Evolutionary conservation across 2,888 invertebrate genomes (phyloP).

Genomic region (Meganola albula): DNA sequence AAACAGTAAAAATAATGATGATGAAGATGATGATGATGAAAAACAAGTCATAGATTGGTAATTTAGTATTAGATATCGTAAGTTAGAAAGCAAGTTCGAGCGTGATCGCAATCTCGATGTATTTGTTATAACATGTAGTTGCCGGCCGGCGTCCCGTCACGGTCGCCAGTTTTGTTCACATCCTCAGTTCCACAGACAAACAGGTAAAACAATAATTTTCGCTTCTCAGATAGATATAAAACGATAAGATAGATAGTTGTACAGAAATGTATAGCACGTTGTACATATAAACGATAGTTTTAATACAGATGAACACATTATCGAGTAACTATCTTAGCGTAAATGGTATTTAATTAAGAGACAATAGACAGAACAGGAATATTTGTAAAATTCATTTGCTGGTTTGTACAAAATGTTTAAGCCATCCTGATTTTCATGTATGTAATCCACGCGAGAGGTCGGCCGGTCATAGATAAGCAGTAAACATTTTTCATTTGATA

Average conservation of each 20-base stretch:
- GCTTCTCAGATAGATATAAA: slow-evolving; percentile 65
- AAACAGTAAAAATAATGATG: no score
- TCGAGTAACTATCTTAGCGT: slow-evolving; percentile 70
- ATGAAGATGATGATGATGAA: no score
- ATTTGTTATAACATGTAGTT: slow-evolving; percentile 75
- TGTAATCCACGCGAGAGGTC: slow-evolving; percentile 51
- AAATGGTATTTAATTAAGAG: slow-evolving; percentile 67
- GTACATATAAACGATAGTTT: slow-evolving; percentile 73
- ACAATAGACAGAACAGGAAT: slow-evolving; percentile 62
- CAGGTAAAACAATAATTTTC: slow-evolving; percentile 40
- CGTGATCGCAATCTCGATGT: slow-evolving; percentile 60
- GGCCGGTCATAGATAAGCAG: slow-evolving; percentile 73
- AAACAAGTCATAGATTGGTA: slow-evolving; percentile 5
- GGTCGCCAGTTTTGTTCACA: slow-evolving; percentile 59
- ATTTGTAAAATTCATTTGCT: slow-evolving; percentile 68
- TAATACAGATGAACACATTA: slow-evolving; percentile 65
- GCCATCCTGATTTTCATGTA: slow-evolving; percentile 63
- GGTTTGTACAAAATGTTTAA: slow-evolving; percentile 57
- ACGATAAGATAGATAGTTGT: slow-evolving; percentile 70
- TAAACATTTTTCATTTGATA: slow-evolving; percentile 74
- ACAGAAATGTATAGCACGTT: slow-evolving; percentile 69
- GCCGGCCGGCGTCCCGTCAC: slow-evolving; percentile 61
- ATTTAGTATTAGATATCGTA: not conserved
- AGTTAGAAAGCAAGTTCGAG: slow-evolving; percentile 35
- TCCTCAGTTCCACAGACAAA: slow-evolving; percentile 63